Evolutionary conservation across 2,113 vertebrate species (phyloP), one percentile per base, ranked within the genome.

Genomic region (Apus apus): DNA sequence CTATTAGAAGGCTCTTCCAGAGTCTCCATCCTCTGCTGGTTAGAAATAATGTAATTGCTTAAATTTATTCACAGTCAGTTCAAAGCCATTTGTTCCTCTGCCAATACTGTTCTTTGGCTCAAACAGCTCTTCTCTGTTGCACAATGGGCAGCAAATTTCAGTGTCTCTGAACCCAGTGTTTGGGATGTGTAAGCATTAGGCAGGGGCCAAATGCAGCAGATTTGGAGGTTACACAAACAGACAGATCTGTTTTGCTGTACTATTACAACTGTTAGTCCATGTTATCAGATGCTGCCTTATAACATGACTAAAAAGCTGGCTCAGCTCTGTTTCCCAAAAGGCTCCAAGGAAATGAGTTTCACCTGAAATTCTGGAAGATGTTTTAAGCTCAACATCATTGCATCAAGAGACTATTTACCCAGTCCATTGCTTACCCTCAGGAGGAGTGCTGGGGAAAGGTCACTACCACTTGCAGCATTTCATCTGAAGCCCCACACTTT

Each of bases 81-180:
- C 75, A 94, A 93, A 96, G 93, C 66, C 81, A 85, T 96, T 94
- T 94, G 90, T 88, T 94, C 79, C 87, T 58, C 60, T 92, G 92
- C 94, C 92, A 95, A 80, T 83, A 92, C 14, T 62, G 64, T 93
- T 91, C 75, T 87, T 85, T 29, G 80, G 85, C 88, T 95, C 85
- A 82, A 91, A 91, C 43, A 90, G 75, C 30, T 90, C 87, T 91
- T 75, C 51, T 87, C 65, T 2, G 5, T 23, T 73, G 71, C 4
- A 3, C 54, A 58, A 77, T 0, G 2, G 56, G 76, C 53, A 89
- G 70, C 70, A 76, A 61, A 93, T 82, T 72, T 92, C 74, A 76
- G n/a, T 26, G 72, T 73, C 87, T 89, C 51, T 54, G 76, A 89
- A 87, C 65, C 25, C 34, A 26, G 0, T 2, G 5, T 87, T 78